Evolutionary conservation across 2,888 invertebrate genomes (phyloP).

Genomic region (Linnaemya vulpina): DNA sequence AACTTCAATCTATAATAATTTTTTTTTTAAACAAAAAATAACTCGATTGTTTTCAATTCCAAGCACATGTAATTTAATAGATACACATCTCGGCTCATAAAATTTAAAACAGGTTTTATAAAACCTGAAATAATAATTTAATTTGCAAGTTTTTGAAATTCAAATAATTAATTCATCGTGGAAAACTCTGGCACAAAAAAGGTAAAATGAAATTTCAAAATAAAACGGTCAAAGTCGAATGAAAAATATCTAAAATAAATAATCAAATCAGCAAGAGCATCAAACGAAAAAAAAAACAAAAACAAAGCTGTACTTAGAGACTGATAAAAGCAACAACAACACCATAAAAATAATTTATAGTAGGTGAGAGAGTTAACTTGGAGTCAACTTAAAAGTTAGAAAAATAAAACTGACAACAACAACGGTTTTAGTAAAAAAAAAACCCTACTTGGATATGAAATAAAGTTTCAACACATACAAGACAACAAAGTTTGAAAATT

Average conservation of each 20-base stretch:
- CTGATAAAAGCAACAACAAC: slow-evolving; percentile 29
- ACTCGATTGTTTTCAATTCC: too few relatives aligned
- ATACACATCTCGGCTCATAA: too few relatives aligned
- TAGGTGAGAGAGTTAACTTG: slow-evolving; percentile 28
- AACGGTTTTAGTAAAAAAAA: background rate
- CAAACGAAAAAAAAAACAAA: slow-evolving; percentile 65
- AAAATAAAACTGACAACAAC: slow-evolving; percentile 32
- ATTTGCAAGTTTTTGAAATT: background rate
- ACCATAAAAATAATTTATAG: slow-evolving; percentile 31
- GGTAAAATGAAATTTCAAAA: slow-evolving; percentile 41
- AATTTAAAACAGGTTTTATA: too few relatives aligned
- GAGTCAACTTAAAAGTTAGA: slow-evolving; percentile 32
- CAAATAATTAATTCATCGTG: slow-evolving; percentile 20
- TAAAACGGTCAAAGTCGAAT: slow-evolving; percentile 67
- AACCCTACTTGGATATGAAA: too few relatives aligned
- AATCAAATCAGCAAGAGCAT: slow-evolving; percentile 73
- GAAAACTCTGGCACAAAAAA: slow-evolving; percentile 18
- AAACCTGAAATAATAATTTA: background rate
- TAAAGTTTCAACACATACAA: slow-evolving; percentile 58
- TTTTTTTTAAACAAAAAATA: too few relatives aligned
- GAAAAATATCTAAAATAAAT: slow-evolving; percentile 55
- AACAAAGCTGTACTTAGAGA: slow-evolving; percentile 61
- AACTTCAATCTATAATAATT: too few relatives aligned
- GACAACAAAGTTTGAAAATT: slow-evolving; percentile 63
- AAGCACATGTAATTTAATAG: too few relatives aligned